phyloP scores from a whole-genome alignment of 2,113 vertebrate genomes.

The Oceanodroma tethys region DNA sequence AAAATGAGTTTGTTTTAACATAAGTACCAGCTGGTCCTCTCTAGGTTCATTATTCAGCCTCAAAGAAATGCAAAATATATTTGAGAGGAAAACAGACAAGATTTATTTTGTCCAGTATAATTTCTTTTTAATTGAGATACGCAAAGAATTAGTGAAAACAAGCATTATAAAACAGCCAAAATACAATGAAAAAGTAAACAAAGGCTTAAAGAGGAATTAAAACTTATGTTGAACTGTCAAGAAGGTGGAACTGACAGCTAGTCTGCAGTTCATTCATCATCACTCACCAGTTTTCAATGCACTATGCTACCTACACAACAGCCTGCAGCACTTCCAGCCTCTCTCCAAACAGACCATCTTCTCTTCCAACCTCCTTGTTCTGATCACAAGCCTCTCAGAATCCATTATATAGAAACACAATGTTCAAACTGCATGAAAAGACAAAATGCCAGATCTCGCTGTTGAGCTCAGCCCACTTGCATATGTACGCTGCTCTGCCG shows the following conservation, averaged over 20 bases:
- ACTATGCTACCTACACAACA: not conserved
- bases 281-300: not conserved
- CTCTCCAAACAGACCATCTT: not conserved
- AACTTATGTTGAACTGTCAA: not conserved
- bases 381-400: not conserved
- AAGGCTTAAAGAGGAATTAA: not conserved
- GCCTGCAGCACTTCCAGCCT: not conserved
- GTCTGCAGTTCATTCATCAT: not conserved
- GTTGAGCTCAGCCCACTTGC: not conserved
- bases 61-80: not conserved
- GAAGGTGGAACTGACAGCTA: not conserved
- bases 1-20: constrained; percentile 29
- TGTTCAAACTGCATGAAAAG: not conserved
- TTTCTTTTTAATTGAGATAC: not conserved
- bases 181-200: not conserved
- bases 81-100: not conserved
- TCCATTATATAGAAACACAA: not conserved
- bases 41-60: not conserved
- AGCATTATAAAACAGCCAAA: not conserved
- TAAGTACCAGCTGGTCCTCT: constrained; percentile 37
- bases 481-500: rapidly evolving
- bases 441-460: not conserved
- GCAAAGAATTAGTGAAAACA: not conserved
- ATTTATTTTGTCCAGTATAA: not conserved
- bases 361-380: not conserved